Evolutionary conservation across 2,797 vertebrate genomes (phyloP).

Genomic region (Setipinna tenuifilis): DNA sequence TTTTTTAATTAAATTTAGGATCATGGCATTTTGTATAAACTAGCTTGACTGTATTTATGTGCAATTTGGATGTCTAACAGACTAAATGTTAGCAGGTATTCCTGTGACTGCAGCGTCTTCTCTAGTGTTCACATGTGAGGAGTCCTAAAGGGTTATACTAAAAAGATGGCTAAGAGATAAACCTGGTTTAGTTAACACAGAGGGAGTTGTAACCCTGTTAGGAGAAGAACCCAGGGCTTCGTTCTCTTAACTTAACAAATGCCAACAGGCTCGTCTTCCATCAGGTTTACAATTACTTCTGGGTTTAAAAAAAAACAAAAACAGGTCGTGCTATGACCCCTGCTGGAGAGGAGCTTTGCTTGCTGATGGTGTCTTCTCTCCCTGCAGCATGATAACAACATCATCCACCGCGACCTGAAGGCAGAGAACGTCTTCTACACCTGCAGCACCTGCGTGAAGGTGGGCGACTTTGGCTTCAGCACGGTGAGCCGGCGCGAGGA

Average conservation of each 20-base stretch:
- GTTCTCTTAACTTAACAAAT: no score
- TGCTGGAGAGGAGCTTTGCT: no score
- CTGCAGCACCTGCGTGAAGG: slow-evolving; percentile 90
- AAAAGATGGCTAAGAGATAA: neutral
- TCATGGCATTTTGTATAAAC: no score
- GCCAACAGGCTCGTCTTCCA: no score
- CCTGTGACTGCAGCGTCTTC: neutral
- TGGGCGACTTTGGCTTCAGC: slow-evolving; percentile 98
- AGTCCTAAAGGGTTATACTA: no score
- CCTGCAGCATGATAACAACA: slow-evolving; percentile 90
- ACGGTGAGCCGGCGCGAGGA: slow-evolving; percentile 88
- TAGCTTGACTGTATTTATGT: no score
- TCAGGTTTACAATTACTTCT: no score
- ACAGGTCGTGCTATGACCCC: no score
- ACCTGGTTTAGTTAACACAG: neutral
- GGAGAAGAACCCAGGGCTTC: neutral
- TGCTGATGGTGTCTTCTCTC: neutral
- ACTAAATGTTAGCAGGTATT: no score
- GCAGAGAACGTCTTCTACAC: slow-evolving; percentile 95
- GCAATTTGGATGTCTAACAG: no score
- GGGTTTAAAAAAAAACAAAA: no score
- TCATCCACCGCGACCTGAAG: slow-evolving; percentile 95
- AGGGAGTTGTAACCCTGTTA: neutral
- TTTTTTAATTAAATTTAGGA: no score
- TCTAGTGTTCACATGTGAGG: neutral